Percentiles rank a stretch among this genome's conserved stretches.
Evolutionary conservation across 1,140 invertebrate species (phyloP).

Genomic region (Vanessa tameamea): DNA sequence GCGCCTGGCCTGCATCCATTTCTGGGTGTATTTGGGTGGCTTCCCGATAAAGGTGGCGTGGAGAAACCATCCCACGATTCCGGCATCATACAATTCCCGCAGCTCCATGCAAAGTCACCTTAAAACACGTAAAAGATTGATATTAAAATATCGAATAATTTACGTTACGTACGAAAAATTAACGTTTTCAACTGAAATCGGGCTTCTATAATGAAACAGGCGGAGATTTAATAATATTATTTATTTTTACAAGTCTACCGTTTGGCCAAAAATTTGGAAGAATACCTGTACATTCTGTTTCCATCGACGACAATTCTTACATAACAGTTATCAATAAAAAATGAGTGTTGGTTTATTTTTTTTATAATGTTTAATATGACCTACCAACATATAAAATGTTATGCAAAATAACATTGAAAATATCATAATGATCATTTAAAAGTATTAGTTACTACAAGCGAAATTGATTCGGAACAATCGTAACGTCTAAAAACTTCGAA

Average conservation of each 20-base stretch:
- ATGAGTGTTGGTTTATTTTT: no score
- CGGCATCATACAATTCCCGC: conserved; percentile 61
- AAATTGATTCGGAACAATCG: neutral
- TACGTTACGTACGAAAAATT: no score
- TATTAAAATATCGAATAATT: neutral
- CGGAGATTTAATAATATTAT: conserved; percentile 54
- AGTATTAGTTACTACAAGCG: neutral
- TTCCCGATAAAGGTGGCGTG: conserved; percentile 48
- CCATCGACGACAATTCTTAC: conserved; percentile 32
- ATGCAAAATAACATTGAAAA: neutral
- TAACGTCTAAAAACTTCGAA: conserved; percentile 1
- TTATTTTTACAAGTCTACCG: conserved; percentile 71
- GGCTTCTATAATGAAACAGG: conserved; percentile 10
- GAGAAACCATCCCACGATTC: conserved; percentile 59
- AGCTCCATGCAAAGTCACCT: conserved; percentile 67
- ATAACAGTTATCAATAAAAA: neutral
- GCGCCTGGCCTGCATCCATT: conserved; percentile 63
- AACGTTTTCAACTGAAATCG: neutral
- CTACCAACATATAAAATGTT: neutral
- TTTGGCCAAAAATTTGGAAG: conserved; percentile 75
- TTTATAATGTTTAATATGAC: no score
- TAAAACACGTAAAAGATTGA: conserved; percentile 26
- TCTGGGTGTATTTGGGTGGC: conserved; percentile 55
- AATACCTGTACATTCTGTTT: conserved; percentile 56
- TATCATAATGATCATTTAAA: neutral